Conservation (phyloP, 2,113 vertebrate genomes). For the Gracilinanus agilis region DNA sequence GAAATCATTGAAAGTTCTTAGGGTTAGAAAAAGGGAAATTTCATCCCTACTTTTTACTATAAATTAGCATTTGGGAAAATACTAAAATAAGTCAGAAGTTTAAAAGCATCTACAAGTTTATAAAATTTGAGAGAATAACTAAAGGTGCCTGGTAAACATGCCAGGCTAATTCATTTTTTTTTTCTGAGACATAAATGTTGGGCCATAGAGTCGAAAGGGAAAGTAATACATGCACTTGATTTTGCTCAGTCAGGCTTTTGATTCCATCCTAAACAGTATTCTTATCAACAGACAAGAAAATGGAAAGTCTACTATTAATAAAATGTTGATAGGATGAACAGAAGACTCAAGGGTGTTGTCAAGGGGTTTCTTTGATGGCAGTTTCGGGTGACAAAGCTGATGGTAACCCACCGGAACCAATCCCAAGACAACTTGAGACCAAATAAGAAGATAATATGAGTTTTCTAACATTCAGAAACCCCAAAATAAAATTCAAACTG, state of each 20-base stretch:
- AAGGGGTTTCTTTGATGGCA: background rate
- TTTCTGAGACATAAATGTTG: background rate
- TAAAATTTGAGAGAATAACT: background rate
- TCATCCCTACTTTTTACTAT: background rate
- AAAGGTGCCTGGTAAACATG: background rate
- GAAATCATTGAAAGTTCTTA: background rate
- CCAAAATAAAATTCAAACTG: background rate
- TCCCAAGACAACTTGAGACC: accelerated
- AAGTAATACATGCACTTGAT: background rate
- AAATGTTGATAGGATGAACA: background rate
- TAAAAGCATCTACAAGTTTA: background rate
- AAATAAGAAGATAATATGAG: background rate
- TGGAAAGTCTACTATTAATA: background rate
- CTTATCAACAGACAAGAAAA: background rate
- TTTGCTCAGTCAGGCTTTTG: background rate
- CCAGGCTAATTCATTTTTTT: background rate
- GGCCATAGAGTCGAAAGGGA: background rate
- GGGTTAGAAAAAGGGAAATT: background rate
- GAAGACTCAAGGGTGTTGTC: background rate
- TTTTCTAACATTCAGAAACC: background rate
- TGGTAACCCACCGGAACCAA: background rate
- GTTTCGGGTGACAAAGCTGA: background rate
- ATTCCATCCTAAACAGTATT: background rate
- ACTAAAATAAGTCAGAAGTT: background rate
- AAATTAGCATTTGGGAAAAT: background rate